Evolutionary conservation across 2,888 invertebrate genomes (phyloP).

Genomic region (Apodemia zela): DNA sequence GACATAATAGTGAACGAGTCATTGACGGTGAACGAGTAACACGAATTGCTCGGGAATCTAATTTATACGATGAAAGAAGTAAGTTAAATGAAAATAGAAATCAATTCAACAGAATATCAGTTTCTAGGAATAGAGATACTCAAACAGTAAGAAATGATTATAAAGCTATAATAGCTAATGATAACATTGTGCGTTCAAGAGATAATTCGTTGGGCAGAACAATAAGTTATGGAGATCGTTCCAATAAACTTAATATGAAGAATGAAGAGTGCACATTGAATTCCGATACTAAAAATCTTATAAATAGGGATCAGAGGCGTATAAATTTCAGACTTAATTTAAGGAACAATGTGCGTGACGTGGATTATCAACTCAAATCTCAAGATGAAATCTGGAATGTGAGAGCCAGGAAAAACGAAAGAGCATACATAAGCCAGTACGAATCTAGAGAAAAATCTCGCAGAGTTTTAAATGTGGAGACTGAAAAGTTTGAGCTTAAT

Average conservation of each 20-base stretch:
- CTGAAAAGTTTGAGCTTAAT: background rate
- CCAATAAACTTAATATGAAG: background rate
- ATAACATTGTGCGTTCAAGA: background rate
- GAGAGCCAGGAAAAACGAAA: background rate
- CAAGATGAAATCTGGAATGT: background rate
- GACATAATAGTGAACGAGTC: background rate
- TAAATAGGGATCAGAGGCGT: background rate
- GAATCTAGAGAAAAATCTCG: background rate
- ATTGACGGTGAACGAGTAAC: background rate
- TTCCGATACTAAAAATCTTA: background rate
- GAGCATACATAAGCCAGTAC: background rate
- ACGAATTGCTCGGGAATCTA: background rate
- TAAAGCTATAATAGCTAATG: too few relatives aligned
- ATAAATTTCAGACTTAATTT: background rate
- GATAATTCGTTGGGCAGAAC: background rate
- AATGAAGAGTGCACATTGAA: background rate
- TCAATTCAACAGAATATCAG: background rate
- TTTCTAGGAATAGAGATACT: background rate
- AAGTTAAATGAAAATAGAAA: conserved; percentile 5
- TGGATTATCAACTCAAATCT: background rate
- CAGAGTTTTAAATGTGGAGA: background rate
- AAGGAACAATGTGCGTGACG: background rate
- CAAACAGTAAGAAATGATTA: background rate
- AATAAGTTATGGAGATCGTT: background rate
- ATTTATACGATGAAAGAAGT: background rate